Base-by-base conservation (phyloP, 2,113 vertebrate species). In the Cheilinus undulatus region DNA sequence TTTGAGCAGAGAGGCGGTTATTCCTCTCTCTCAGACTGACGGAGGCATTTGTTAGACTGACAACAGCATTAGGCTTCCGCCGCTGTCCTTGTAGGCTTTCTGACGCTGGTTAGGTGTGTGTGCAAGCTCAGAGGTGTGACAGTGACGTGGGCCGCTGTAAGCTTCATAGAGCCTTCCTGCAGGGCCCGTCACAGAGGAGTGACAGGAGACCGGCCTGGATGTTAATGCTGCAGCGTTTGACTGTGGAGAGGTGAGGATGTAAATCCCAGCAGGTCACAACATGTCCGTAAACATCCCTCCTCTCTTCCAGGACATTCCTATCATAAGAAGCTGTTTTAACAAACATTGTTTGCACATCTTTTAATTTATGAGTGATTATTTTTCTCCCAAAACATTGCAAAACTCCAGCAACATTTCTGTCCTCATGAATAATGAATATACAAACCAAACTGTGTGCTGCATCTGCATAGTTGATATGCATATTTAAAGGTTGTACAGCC, bases 401-500 rank as follows among this genome's bases (percentile, higher is more conserved):
- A 32, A n/a, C 60, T 14, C 0, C 9, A 63, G 59, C 52, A 56
- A 65, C 63, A 61, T 30, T 27, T 43, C 34, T 50, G 57, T 75
- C 48, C 52, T 80, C 65, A 82, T 80, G 30, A 64, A 87, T 85
- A 82, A 85, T 85, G 66, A 69, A 84, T 62, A 50, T 22, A 10
- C 30, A 48, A 23, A 53, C 38, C 42, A 38, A 74, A 65, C 62
- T 77, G 80, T 73, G 49, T 59, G 54, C 45, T 45, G 62, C 50
- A 36, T 28, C 69, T 65, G 57, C 61, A 84, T 56, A 71, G 56
- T 73, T 74, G 32, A 79, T 80, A 50, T 74, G 57, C 74, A 71
- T 61, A 68, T 63, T 56, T 30, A 9, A n/a, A 70, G 49, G 51
- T 65, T 60, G 56, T 7, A 19, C 56, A 63, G 42, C 45, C 45